Base-by-base conservation (phyloP, 2,113 vertebrate species). In the Copsychus sechellarum region DNA sequence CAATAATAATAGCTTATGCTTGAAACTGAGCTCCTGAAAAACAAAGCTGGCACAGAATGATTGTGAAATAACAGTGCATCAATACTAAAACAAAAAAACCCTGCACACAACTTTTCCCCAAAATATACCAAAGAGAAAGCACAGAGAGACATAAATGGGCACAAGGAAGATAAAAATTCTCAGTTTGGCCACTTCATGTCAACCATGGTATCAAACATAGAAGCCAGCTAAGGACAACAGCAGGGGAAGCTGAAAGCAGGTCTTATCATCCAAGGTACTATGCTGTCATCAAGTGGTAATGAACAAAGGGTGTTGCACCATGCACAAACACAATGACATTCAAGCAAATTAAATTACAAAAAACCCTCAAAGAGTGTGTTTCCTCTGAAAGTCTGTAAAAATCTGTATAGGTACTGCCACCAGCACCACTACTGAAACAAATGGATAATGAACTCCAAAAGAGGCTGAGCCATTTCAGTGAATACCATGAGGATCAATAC, bases 101-200 rank as follows among this genome's bases (percentile, higher is more conserved):
- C 61, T 34, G 7, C 34, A 23, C 8, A 3, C 0, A 24, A 5
- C 6, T 14, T 11, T 18, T 6, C 20, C 3, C 5, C 6, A 19
- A 69, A 88, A 72, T 15, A 72, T 9, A 33, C 3, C 3, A 3
- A 74, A 31, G 20, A 70, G 22, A 83, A 93, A 81, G 23, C 20
- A 66, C 3, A 81, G 21, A 33, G 14, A 4, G 8, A 60, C 21
- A 38, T 56, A 92, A 66, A 72, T 24, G 4, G 47, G 12, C 31
- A 51, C 11, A 82, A 79, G 11, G 3, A 90, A 76, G 16, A 56
- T 8, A 67, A 88, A 86, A 79, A 42, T 38, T 71, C 66, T 74
- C n/a, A 20, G 17, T 81, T 77, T 42, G 15, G 23, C 47, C 42
- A 66, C 34, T 77, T 91, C 4, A 43, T 62, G 94, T 91, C 43